Percentiles rank a stretch among this genome's conserved stretches.
Evolutionary conservation across 2,113 vertebrate genomes (phyloP).

Genomic region (human): GRCh38 chr6:43868001-43868500

Average conservation of each 20-base stretch:
- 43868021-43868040: neutral
- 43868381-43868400: neutral
- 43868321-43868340: neutral
- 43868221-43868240: neutral
- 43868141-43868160: neutral
- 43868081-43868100: neutral
- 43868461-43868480: neutral
- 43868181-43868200: neutral
- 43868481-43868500: neutral
- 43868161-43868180: neutral
- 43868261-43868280: neutral
- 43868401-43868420: neutral
- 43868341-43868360: neutral
- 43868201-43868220: neutral
- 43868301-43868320: neutral
- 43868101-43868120: no score
- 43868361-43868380: neutral
- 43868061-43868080: neutral
- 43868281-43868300: neutral
- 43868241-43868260: neutral
- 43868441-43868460: neutral
- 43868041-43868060: neutral
- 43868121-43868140: neutral
- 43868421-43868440: neutral
- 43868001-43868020: neutral